Conservation (phyloP, 2,113 vertebrate species). For the Callocephalon fimbriatum region DNA sequence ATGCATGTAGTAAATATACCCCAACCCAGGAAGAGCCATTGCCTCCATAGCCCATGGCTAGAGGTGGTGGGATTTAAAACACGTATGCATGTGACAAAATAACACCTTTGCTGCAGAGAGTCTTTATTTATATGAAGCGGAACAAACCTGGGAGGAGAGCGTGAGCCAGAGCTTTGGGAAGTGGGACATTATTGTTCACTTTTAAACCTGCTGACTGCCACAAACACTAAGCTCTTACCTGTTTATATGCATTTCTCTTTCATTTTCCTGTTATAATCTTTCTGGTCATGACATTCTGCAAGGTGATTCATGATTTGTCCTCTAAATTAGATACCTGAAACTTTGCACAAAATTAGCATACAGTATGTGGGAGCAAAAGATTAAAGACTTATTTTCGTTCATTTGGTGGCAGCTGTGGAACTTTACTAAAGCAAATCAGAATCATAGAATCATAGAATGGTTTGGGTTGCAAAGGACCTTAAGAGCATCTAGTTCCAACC, state of each 20-base stretch:
- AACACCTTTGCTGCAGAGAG: fast-evolving
- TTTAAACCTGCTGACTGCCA: neutral
- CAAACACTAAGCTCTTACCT: neutral
- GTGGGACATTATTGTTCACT: fast-evolving
- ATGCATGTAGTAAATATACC: neutral
- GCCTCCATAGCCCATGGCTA: neutral
- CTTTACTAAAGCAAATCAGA: neutral
- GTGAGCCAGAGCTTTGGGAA: neutral
- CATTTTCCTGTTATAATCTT: neutral
- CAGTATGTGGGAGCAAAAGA: neutral
- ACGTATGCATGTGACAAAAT: neutral
- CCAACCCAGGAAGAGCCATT: neutral
- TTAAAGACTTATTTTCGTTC: neutral
- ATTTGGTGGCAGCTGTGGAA: neutral
- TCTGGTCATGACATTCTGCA: neutral
- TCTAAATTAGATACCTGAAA: neutral
- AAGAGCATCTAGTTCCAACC: neutral
- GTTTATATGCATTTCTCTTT: fast-evolving
- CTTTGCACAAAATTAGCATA: neutral
- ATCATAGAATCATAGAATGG: neutral
- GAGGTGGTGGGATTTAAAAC: neutral
- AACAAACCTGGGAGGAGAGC: neutral
- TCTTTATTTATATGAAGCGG: neutral
- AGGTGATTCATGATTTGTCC: neutral
- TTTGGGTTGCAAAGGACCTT: neutral